phyloP scores from a whole-genome alignment of 1,140 invertebrate species.

The Eubasilissa regina region DNA sequence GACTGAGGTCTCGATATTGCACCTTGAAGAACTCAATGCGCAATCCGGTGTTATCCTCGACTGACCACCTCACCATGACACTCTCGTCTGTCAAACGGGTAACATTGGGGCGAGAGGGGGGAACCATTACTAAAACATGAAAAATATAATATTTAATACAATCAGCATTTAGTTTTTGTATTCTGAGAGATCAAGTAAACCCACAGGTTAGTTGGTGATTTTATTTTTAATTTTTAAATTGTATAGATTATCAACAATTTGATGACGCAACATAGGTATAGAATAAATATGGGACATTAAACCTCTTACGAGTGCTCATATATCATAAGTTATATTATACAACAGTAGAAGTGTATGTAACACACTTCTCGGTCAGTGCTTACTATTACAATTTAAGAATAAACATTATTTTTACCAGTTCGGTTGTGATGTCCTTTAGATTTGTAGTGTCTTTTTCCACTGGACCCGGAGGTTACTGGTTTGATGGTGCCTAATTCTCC shows the following conservation, averaged over 20 bases:
- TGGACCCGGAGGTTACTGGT: background rate
- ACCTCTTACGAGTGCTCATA: no score
- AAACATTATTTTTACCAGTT: background rate
- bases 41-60: conserved; percentile 85
- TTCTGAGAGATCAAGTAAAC: no score
- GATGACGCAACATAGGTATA: no score
- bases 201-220: no score
- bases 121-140: conserved; percentile 78
- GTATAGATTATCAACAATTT: no score
- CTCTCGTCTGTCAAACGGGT: conserved; percentile 90
- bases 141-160: background rate
- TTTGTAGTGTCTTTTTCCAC: conserved; percentile 27
- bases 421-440: conserved; percentile 39
- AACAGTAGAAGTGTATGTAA: no score
- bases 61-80: conserved; percentile 93
- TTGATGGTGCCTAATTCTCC: background rate
- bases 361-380: no score
- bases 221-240: no score
- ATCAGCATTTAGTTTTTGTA: no score
- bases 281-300: no score
- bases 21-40: conserved; percentile 93
- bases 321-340: no score
- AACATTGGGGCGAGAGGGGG: conserved; percentile 88
- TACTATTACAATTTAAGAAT: no score
- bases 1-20: conserved; percentile 75